Base-by-base conservation (phyloP, 2,113 vertebrate genomes). In the Eulacestoma nigropectus region DNA sequence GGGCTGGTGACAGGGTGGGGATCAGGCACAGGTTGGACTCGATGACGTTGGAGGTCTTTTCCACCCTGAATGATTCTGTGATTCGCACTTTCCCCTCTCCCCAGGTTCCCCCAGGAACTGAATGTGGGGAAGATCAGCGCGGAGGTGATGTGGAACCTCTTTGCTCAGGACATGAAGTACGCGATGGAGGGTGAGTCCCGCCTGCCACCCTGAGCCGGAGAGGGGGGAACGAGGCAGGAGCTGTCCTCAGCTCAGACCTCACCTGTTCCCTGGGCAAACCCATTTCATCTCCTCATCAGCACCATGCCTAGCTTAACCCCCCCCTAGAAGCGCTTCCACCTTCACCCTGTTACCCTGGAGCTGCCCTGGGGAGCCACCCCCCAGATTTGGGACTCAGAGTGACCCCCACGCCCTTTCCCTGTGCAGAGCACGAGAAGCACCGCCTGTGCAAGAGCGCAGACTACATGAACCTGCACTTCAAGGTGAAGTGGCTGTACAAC, bases 381-480 rank as follows among this genome's bases (percentile, higher is more conserved):
- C 10, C 21, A 22, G 4, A 20, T 57, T 1, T 87, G 62, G 82
- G 87, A 20, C 78, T 87, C 3, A 16, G 44, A 56, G 65, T 30
- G n/a, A 68, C 32, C 17, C 35, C 53, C 47, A 1, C 4, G 10
- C 4, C 0, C 32, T 55, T 39, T 50, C 42, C 39, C 73, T 4
- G 1, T 25, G 33, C 96, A 99, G 99, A 99, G 92, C 99, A 99
- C 1, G 99, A 99, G 93, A 99, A 99, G 95, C 99, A 99, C 68
- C 98, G 99, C 7, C 95, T 99, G 79, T 99, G 99, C 97, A 99
- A 99, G 97, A 99, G 99, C 1, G 99, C 99, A 0, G 99, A 99
- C 97, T 99, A 99, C 97, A 99, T 99, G 99, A 99, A 99, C 98
- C 98, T 99, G 90, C 99, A 99, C 97, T 99, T 99, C 97, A 99